Conservation (phyloP, 1,140 invertebrate genomes). For the Helicoverpa zea region DNA sequence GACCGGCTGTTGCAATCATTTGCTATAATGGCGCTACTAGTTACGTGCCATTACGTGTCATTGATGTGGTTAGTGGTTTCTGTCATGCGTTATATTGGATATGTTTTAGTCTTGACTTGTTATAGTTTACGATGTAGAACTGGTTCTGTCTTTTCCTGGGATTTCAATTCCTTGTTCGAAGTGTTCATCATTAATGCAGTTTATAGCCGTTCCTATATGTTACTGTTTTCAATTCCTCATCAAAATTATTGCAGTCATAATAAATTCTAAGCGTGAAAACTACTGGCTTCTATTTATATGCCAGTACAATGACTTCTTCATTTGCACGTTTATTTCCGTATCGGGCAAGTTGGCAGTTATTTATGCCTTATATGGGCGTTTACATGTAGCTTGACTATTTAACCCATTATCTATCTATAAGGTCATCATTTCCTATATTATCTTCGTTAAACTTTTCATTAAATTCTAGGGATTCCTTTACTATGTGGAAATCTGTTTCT, state of each 20-base stretch:
- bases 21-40: constrained; percentile 34
- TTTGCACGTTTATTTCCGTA: constrained; percentile 5
- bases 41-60: constrained; percentile 34
- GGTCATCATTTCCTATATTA: constrained; percentile 5
- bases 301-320: not conserved
- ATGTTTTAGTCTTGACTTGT: not conserved
- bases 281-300: not conserved
- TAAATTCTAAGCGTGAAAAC: not conserved
- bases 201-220: too few species aligned
- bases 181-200: too few species aligned
- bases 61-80: constrained; percentile 32
- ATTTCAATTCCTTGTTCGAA: too few species aligned
- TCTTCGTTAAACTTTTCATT: not conserved
- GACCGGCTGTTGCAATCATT: constrained; percentile 29
- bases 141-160: not conserved
- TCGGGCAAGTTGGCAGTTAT: not conserved
- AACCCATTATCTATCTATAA: constrained; percentile 5
- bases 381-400: not conserved
- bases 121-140: not conserved
- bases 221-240: too few species aligned
- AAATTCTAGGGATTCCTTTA: not conserved
- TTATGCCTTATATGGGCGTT: constrained; percentile 1
- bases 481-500: not conserved
- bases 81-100: constrained; percentile 13
- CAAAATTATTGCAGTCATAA: not conserved